phyloP scores from a whole-genome alignment of 2,888 invertebrate species.

The Graphium colonna region DNA sequence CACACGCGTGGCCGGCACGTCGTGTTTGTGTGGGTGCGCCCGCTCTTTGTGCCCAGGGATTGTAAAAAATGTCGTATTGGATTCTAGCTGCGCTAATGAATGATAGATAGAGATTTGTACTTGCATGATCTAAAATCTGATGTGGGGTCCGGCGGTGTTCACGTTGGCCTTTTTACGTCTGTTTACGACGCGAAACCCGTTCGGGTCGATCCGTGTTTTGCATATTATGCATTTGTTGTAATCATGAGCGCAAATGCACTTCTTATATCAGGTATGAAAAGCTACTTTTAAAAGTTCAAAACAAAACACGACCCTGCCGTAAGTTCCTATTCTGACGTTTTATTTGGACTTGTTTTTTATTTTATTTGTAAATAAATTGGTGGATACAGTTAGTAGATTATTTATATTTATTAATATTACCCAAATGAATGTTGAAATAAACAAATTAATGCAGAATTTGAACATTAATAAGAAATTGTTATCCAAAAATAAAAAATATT shows the following conservation, averaged over 20 bases:
- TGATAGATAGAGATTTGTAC: conserved; percentile 70
- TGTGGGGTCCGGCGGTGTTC: conserved; percentile 39
- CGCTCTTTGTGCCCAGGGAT: conserved; percentile 76
- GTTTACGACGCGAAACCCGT: conserved; percentile 25
- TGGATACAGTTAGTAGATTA: too few species aligned
- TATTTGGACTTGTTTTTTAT: too few species aligned
- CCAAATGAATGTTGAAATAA: too few species aligned
- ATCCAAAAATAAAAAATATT: too few species aligned
- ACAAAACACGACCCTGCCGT: conserved; percentile 45
- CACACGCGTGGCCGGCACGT: conserved; percentile 56
- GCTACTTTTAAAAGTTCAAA: conserved; percentile 18
- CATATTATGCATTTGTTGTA: conserved; percentile 31
- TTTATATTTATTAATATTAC: too few species aligned
- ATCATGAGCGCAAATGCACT: neutral
- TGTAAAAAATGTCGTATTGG: conserved; percentile 80
- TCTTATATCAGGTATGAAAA: conserved; percentile 28
- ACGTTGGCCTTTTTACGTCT: conserved; percentile 31
- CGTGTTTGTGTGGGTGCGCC: conserved; percentile 56
- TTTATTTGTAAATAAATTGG: too few species aligned
- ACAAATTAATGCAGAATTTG: too few species aligned
- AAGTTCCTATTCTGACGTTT: conserved; percentile 12
- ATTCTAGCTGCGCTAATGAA: conserved; percentile 78
- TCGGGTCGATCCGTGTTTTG: conserved; percentile 37
- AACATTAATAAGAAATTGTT: too few species aligned
- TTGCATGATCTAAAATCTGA: conserved; percentile 56